These are phyloP conservation scores for Melinaea marsaeus DNA, from an alignment of 2,888 invertebrate species.

Conservation along the genomic window DNA sequence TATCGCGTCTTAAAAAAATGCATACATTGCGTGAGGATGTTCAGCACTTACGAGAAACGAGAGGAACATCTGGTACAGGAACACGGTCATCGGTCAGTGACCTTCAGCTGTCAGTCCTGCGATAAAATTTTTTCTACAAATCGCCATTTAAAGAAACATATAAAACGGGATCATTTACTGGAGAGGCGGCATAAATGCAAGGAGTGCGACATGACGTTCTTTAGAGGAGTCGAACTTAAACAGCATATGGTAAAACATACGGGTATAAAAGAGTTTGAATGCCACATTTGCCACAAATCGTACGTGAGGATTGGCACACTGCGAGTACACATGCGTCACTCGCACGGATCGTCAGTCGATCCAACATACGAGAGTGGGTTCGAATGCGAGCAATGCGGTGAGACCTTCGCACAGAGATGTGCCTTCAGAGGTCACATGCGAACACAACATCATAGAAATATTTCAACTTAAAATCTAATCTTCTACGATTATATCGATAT, in stretches of 20 bases:
- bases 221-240: conserved; percentile 55
- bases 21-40: too few species aligned
- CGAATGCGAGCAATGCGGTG: conserved; percentile 56
- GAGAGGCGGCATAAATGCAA: conserved; percentile 52
- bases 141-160: conserved; percentile 51
- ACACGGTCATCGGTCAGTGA: conserved; percentile 56
- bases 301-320: conserved; percentile 62
- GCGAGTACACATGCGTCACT: conserved; percentile 54
- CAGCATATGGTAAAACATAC: conserved; percentile 61
- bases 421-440: conserved; percentile 65
- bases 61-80: conserved; percentile 34
- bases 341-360: conserved; percentile 32
- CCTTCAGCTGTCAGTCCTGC: conserved; percentile 60
- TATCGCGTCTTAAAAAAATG: too few species aligned
- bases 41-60: too few species aligned
- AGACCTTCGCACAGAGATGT: conserved; percentile 64
- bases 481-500: too few species aligned
- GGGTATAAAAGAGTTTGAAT: conserved; percentile 60
- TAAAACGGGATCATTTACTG: conserved; percentile 62
- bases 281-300: conserved; percentile 61
- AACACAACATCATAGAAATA: conserved; percentile 43
- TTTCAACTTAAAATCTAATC: too few species aligned
- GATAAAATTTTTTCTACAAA: conserved; percentile 41
- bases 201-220: conserved; percentile 53
- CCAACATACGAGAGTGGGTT: conserved; percentile 62